Evolutionary conservation across 2,797 vertebrate genomes (phyloP).

Genomic region (Acropternis orthonyx): DNA sequence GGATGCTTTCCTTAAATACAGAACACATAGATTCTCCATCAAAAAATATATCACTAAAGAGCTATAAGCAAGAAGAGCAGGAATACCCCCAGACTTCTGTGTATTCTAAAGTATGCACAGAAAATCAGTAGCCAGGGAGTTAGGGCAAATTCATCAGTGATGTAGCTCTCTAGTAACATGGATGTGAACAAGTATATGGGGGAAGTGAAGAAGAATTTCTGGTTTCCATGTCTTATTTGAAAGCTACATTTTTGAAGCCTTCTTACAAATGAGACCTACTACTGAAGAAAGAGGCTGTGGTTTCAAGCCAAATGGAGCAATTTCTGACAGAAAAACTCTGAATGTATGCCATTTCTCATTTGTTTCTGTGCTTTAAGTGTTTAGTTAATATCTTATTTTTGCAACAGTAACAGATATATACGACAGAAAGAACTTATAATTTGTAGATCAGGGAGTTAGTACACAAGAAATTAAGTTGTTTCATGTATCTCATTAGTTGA

Average conservation of each 20-base stretch:
- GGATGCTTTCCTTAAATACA: not conserved
- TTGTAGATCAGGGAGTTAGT: not conserved
- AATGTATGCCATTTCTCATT: not conserved
- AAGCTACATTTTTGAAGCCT: not conserved
- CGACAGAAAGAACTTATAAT: not conserved
- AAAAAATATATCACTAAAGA: not conserved
- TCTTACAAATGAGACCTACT: not conserved
- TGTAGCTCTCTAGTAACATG: fast-evolving
- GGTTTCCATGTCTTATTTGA: not conserved
- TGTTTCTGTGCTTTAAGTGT: not conserved
- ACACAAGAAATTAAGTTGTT: not conserved
- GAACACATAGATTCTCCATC: not conserved
- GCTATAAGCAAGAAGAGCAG: not conserved
- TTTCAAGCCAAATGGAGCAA: not conserved
- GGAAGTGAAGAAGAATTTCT: not conserved
- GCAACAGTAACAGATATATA: not conserved
- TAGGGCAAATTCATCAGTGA: not conserved
- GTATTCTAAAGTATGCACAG: not conserved
- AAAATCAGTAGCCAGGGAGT: not conserved
- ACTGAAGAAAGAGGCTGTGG: not conserved
- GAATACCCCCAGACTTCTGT: not conserved
- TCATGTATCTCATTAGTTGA: not conserved
- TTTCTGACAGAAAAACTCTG: not conserved
- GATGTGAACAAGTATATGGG: not conserved
- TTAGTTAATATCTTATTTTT: not conserved